A percentile compares a stretch with the other conserved stretches of the same genome.
Evolutionary conservation across 1,140 invertebrate species (phyloP).

Genomic region (Sitobion miscanthi): DNA sequence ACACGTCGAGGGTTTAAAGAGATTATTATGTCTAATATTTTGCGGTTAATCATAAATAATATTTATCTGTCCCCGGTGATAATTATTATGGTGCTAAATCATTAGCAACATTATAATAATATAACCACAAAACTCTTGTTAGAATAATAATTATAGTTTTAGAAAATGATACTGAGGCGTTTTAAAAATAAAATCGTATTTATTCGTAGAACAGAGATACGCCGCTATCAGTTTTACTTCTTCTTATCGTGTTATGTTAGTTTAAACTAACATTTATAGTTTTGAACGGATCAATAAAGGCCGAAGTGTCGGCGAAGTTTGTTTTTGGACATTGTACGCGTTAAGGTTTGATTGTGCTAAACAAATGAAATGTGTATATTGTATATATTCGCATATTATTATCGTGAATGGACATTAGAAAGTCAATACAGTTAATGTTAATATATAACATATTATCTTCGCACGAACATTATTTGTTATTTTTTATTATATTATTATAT

Average conservation of each 20-base stretch:
- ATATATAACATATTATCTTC: too few relatives aligned
- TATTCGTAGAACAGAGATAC: not conserved
- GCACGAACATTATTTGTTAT: too few relatives aligned
- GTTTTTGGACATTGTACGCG: not conserved
- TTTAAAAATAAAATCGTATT: not conserved
- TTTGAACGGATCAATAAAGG: not conserved
- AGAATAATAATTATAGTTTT: not conserved
- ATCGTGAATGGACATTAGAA: not conserved
- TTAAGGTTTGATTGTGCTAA: not conserved
- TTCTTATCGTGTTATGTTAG: not conserved
- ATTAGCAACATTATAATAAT: not conserved
- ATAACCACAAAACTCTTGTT: not conserved
- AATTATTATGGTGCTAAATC: conserved; percentile 1
- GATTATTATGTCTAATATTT: conserved; percentile 36
- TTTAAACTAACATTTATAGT: not conserved
- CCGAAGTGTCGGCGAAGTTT: not conserved
- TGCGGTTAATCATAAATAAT: conserved; percentile 20
- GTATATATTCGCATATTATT: not conserved
- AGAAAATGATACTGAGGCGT: not conserved
- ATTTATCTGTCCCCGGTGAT: conserved; percentile 4
- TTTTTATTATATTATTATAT: too few relatives aligned
- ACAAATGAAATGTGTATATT: not conserved
- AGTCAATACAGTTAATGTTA: not conserved
- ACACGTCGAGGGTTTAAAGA: not conserved
- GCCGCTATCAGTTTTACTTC: not conserved